Base-by-base conservation (phyloP, 2,888 invertebrate species). In the Ceriagrion tenellum region DNA sequence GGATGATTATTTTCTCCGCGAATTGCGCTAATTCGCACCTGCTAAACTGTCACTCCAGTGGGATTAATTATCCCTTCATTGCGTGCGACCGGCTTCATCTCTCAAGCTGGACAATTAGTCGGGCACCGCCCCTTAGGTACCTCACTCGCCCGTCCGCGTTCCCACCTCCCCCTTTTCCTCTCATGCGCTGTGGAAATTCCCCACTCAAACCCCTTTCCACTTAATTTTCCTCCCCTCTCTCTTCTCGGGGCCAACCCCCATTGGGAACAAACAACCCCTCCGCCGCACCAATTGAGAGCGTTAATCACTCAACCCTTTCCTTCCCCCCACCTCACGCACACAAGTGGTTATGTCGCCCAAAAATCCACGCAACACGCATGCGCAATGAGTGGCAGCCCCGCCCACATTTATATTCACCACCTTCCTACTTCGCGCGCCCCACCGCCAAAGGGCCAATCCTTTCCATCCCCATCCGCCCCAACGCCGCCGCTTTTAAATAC, bases 271-370 rank as follows among this genome's bases (percentile, higher is more conserved):
- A 93, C 69, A 74, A 47, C 93, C 93, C 74, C 47, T 69, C 47
- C 93, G 81, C 91, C 63, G 20, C 40, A 16, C 91, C 63, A 69
- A 59, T 91, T 91, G 63, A 63, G 59, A 47, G 93, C 93, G 69
- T 93, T 93, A 93, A 93, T 93, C 93, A 93, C 93, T 69, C 26
- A 93, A 93, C 93, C 93, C 93, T 91, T 91, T 91, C 91, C 40
- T 23, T 91, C 91, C 89, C 47, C 23, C 47, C 69, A 16, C 12
- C 69, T 74, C 47, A 93, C 91, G 63, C 47, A 93, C 91, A 63
- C 93, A n/a, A 89, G 69, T 47, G 93, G 93, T 93, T 47, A 93
- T 93, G 63, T 63, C 59, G 69, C 16, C 47, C 18, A 69, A 89
- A 81, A 81, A 81, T 81, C 55, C 89, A 12, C 89, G 47, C 47